phyloP scores from a whole-genome alignment of 2,797 vertebrate species.

The Nannoperca obscura region DNA sequence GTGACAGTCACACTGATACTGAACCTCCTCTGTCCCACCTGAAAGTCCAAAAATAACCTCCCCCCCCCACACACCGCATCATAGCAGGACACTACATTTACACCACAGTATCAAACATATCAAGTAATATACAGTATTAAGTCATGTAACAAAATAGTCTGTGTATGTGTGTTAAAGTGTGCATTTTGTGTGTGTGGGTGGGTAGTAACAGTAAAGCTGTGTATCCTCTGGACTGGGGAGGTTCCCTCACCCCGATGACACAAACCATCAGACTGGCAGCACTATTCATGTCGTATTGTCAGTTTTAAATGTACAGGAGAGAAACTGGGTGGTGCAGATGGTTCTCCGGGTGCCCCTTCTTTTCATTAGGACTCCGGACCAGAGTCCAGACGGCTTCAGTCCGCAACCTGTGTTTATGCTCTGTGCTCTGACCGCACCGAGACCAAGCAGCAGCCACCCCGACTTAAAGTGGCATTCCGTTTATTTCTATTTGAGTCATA shows the following conservation, averaged over 20 bases:
- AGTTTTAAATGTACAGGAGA: constrained; percentile 4
- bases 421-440: not conserved
- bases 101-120: constrained; percentile 84
- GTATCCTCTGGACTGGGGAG: constrained; percentile 30
- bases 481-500: not conserved
- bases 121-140: constrained; percentile 84
- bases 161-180: constrained; percentile 34
- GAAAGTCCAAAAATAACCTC: constrained; percentile 46
- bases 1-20: constrained; percentile 31
- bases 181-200: constrained; percentile 38
- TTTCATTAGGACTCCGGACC: not conserved
- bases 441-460: constrained; percentile 12
- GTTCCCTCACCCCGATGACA: constrained; percentile 9
- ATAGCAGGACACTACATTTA: constrained; percentile 81
- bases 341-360: not conserved
- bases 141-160: constrained; percentile 81
- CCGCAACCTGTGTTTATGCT: not conserved
- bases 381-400: not conserved
- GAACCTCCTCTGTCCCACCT: constrained; percentile 38
- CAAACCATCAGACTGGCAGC: constrained; percentile 12
- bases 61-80: constrained; percentile 5
- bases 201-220: constrained; percentile 37
- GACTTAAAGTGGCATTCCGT: not conserved
- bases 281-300: not conserved
- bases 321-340: not conserved